Evolutionary conservation across 1,140 invertebrate species (phyloP), one percentile per base, ranked within the genome.

Genomic region (Sycophaga agraensis): DNA sequence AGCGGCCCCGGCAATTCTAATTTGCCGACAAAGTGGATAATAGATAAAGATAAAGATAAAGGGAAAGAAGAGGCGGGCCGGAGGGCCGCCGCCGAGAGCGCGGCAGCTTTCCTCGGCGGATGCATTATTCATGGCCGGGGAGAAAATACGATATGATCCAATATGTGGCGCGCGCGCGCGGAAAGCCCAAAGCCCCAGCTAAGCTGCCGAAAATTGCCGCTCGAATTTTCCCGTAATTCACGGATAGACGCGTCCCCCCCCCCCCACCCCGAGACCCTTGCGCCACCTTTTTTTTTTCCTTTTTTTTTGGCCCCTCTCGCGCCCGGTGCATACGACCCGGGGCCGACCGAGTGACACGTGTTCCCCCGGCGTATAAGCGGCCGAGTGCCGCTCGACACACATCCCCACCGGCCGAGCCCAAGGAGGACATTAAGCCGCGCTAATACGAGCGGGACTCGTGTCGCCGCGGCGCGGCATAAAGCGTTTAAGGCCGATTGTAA

Each of bases 131-230:
- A 80, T 80, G 70, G 68, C 67, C 66, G 68, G 69, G 69, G 73
- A 79, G 73, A 77, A 80, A 75, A 79, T 78, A 78, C 75, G 78
- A 78, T 79, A 79, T 80, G 78, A 79, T 80, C 79, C 79, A 81
- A 80, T 81, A 81, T 80, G 79, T 78, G 75, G 66, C 68, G 48
- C n/a, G n/a, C n/a, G n/a, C n/a, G n/a, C n/a, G n/a, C n/a, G n/a
- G n/a, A n/a, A n/a, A 48, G 58, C 63, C 66, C 66, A 71, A 69
- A 72, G 63, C 71, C 68, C 65, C 69, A 50, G 61, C 73, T 81
- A 80, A 81, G 77, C 78, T 76, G 69, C 70, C 68, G 73, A 77
- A 81, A 80, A 81, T 81, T 81, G 79, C 68, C 68, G 61, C 66
- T 66, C 72, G 66, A 80, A 80, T 81, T 80, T 77, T 74, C 72